Base-by-base conservation (phyloP, 2,888 invertebrate genomes). In the Callyntrura guangdongensis region DNA sequence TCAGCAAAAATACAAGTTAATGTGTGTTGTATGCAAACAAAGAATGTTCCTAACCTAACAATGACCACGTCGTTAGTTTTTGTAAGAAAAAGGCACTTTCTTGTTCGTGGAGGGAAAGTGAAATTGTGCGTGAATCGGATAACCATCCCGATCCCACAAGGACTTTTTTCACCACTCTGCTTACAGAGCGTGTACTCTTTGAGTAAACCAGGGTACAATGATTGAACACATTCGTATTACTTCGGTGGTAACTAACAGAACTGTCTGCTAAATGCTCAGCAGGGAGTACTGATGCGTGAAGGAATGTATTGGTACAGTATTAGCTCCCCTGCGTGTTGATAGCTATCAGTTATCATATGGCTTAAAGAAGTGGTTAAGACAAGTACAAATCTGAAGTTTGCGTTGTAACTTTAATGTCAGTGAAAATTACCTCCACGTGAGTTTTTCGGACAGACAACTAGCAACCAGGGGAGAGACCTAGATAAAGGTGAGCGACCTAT, bases 401-500 rank as follows among this genome's bases (percentile, higher is more conserved):
- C 20, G 20, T 74, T 49, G 79, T 67, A 79, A 17, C 27, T 77
- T 27, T 81, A 61, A 86, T 86, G 67, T 86, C 79, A 86, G 79
- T 64, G 49, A 49, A 86, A 86, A 79, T 86, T 64, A 64, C 77
- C 79, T 77, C 77, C 86, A 86, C 86, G 86, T 53, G 86, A 86
- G 67, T 79, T 86, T 49, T 47, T 77, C 17, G 49, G 12, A 14
- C 14, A 83, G 74, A 69, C 11, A 12, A 64, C 36, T 36, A 17
- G 53, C 27, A 84, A 49, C n/a, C 27, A 36, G 17, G n/a, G n/a
- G 53, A 25, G n/a, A 74, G 85, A 86, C 79, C 86, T 45, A 86
- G 79, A 86, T 79, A 79, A 67, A 86, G 86, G 86, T 86, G 86
- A 86, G 64, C 64, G 86, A 86, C 86, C 86, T 86, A 53, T 86